Evolutionary conservation across 2,888 invertebrate species (phyloP).

Genomic region (Girardia tigrina): DNA sequence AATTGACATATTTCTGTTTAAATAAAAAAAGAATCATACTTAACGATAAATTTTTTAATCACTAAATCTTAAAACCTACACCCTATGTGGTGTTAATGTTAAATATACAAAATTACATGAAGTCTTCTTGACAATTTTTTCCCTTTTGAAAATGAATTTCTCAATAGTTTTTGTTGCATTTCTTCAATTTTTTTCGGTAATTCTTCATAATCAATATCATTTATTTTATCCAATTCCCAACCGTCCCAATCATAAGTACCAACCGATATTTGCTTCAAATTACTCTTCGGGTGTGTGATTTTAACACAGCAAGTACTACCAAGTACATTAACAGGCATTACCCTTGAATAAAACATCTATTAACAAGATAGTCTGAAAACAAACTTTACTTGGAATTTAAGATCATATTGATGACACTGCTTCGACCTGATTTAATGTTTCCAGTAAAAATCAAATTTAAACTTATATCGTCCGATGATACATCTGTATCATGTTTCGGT

Average conservation of each 20-base stretch:
- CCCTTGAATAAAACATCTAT: neutral
- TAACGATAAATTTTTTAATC: too few species aligned
- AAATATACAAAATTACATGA: neutral
- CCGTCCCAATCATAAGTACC: constrained; percentile 8
- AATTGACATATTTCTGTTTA: too few species aligned
- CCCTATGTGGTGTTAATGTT: too few species aligned
- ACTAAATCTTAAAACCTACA: too few species aligned
- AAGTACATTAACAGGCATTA: neutral
- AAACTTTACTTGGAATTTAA: neutral
- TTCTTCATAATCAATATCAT: neutral
- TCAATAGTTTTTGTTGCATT: neutral
- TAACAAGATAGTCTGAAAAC: neutral
- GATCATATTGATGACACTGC: neutral
- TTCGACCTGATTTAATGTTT: neutral
- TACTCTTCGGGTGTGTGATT: neutral
- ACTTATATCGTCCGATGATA: neutral
- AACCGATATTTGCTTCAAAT: neutral
- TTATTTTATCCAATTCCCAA: neutral
- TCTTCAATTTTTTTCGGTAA: neutral
- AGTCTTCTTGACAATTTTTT: neutral
- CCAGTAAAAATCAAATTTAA: neutral
- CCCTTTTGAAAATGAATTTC: neutral
- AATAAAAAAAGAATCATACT: too few species aligned
- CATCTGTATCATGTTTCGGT: neutral
- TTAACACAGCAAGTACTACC: neutral